Conservation (phyloP, 2,888 invertebrate genomes). For the Erebia palarica region DNA sequence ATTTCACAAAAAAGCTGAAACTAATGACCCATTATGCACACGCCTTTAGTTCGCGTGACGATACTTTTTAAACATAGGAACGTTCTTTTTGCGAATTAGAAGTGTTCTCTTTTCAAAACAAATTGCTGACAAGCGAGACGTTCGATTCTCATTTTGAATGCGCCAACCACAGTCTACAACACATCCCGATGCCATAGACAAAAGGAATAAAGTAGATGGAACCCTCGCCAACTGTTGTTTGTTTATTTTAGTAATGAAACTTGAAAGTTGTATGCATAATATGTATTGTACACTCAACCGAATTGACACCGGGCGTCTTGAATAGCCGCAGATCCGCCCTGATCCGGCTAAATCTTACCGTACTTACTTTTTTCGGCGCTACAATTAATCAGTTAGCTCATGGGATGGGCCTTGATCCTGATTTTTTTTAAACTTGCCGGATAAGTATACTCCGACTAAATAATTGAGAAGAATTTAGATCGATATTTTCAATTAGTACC, state of each 20-base stretch:
- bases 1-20: too few species aligned
- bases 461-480: too few species aligned
- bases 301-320: too few species aligned
- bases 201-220: slow-evolving; percentile 1
- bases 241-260: not conserved
- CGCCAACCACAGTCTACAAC: slow-evolving; percentile 52
- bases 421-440: too few species aligned
- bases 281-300: too few species aligned
- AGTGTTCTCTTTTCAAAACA: slow-evolving; percentile 81
- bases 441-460: too few species aligned
- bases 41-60: slow-evolving; percentile 73
- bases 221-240: too few species aligned
- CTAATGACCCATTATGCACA: slow-evolving; percentile 35
- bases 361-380: too few species aligned
- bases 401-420: too few species aligned
- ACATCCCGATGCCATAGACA: slow-evolving; percentile 29
- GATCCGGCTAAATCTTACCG: too few species aligned
- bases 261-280: not conserved
- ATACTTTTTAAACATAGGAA: slow-evolving; percentile 77
- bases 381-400: too few species aligned
- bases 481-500: not conserved
- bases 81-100: slow-evolving; percentile 80
- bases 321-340: too few species aligned
- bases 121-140: slow-evolving; percentile 81
- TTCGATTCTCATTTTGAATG: slow-evolving; percentile 73